Conservation (phyloP, 2,113 vertebrate genomes). For the Mystacornis crossleyi region DNA sequence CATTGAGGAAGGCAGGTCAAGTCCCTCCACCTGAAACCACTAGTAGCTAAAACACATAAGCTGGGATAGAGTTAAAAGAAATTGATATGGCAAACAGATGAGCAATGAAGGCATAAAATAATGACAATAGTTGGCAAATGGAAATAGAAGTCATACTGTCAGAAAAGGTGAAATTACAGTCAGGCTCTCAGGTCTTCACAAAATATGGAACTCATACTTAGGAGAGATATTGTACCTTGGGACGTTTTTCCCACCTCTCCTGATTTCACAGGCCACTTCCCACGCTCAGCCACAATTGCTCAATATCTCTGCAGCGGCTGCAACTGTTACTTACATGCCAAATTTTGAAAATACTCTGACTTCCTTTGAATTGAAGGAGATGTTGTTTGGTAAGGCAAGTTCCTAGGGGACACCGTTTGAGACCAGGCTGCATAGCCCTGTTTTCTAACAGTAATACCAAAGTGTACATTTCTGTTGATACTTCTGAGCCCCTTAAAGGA, state of each 20-base stretch:
- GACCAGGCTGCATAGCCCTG: not conserved
- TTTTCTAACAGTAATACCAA: not conserved
- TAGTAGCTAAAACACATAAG: not conserved
- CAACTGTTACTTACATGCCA: not conserved
- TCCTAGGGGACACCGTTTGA: not conserved
- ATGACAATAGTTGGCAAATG: not conserved
- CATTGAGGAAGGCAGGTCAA: not conserved
- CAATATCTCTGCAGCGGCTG: not conserved
- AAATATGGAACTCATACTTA: not conserved
- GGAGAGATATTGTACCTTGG: not conserved
- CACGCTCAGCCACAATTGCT: not conserved
- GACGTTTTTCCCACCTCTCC: not conserved
- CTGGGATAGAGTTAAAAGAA: not conserved
- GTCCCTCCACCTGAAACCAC: not conserved
- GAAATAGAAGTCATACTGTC: not conserved
- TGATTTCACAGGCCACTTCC: not conserved
- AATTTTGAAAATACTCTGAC: not conserved
- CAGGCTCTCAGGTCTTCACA: not conserved
- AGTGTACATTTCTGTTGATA: not conserved
- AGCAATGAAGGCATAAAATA: not conserved
- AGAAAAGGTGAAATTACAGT: not conserved
- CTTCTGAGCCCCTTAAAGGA: not conserved
- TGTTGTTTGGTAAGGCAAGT: not conserved
- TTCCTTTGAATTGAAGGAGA: not conserved
- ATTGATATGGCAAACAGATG: not conserved